Evolutionary conservation across 2,888 invertebrate species (phyloP).

Genomic region (Pyrrhosoma nymphula): DNA sequence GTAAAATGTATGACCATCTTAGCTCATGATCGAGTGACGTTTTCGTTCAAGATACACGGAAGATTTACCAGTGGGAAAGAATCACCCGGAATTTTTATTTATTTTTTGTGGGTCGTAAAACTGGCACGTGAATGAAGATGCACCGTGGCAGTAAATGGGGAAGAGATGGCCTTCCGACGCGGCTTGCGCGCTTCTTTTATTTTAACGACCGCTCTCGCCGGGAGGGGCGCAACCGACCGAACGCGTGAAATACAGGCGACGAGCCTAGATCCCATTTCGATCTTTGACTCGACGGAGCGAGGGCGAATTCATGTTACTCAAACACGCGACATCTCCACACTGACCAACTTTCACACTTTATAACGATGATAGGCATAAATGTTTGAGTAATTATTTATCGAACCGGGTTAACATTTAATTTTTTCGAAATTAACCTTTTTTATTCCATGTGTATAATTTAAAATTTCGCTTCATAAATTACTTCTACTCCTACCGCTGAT

Average conservation of each 20-base stretch:
- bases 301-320: too few species aligned
- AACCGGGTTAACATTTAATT: too few species aligned
- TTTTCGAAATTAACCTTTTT: too few species aligned
- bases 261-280: neutral
- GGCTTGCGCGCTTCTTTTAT: neutral
- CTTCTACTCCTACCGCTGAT: too few species aligned
- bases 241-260: neutral
- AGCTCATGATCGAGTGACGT: neutral
- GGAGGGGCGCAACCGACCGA: neutral
- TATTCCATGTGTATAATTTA: too few species aligned
- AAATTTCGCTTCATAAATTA: too few species aligned
- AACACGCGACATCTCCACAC: neutral
- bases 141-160: neutral
- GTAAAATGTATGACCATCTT: neutral
- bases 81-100: neutral
- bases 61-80: neutral
- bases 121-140: slow-evolving; percentile 8
- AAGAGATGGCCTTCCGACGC: neutral
- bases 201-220: neutral
- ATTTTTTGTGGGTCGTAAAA: neutral
- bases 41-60: neutral
- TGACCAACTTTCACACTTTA: too few species aligned
- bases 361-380: too few species aligned
- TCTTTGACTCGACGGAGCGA: neutral
- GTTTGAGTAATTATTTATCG: too few species aligned